Evolutionary conservation across 2,113 vertebrate genomes (phyloP).

Genomic region (Eulacestoma nigropectus): DNA sequence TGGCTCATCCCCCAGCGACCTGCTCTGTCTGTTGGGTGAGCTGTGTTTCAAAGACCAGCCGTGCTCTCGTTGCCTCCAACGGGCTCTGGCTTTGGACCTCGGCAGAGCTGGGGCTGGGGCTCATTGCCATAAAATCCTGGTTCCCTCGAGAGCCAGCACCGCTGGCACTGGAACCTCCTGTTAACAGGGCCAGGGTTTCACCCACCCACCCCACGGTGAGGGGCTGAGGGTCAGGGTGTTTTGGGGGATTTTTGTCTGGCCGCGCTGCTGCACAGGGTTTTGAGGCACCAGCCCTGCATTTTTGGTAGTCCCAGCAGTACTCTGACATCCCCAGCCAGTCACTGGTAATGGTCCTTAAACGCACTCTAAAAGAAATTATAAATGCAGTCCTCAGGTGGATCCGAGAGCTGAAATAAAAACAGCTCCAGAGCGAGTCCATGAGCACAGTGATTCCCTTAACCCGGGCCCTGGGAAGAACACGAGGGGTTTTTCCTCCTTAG

Average conservation of each 20-base stretch:
- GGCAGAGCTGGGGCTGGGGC: neutral
- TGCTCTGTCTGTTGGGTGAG: neutral
- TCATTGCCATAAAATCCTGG: neutral
- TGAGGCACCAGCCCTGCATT: neutral
- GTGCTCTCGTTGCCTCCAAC: neutral
- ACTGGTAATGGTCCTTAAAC: neutral
- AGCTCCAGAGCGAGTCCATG: neutral
- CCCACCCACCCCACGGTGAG: neutral
- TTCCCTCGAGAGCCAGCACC: fast-evolving
- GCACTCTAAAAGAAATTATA: neutral
- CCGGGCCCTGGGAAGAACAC: neutral
- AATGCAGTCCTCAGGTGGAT: neutral
- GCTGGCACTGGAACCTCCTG: no score
- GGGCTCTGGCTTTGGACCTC: neutral
- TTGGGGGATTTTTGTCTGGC: neutral
- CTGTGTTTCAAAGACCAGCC: no score
- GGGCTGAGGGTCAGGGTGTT: neutral
- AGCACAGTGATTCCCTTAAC: neutral
- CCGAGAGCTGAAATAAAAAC: neutral
- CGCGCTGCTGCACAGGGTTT: neutral
- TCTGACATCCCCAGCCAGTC: neutral
- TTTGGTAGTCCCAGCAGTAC: neutral
- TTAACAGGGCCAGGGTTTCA: no score
- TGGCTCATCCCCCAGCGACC: neutral
- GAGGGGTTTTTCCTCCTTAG: neutral